These are phyloP conservation scores for Callitettix versicolor DNA, from an alignment of 1,140 invertebrate species.

Conservation along the genomic window DNA sequence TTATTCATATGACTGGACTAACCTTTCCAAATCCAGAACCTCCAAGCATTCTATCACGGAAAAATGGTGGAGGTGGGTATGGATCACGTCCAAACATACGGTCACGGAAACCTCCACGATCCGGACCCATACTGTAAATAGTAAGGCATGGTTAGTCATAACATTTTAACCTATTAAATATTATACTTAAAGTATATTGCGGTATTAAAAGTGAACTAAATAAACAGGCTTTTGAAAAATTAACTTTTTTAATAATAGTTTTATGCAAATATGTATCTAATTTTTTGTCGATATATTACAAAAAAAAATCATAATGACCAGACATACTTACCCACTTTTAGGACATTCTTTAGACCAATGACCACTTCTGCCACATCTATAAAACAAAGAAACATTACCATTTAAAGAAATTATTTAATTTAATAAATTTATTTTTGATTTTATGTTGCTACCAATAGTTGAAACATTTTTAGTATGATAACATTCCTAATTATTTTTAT, in stretches of 20 bases:
- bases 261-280: no score
- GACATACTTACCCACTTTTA: conserved; percentile 34
- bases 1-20: neutral
- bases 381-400: no score
- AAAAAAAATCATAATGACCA: no score
- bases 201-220: no score
- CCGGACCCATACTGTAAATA: conserved; percentile 32
- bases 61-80: conserved; percentile 67
- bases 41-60: conserved; percentile 75
- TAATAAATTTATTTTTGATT: neutral
- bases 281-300: no score
- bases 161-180: no score
- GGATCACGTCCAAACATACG: conserved; percentile 72
- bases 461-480: neutral
- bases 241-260: no score
- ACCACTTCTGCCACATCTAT: conserved; percentile 75
- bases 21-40: conserved; percentile 14
- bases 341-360: conserved; percentile 94
- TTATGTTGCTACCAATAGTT: neutral
- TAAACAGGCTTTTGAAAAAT: no score
- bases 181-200: no score
- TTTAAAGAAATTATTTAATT: no score
- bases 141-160: no score
- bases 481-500: neutral
- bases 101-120: conserved; percentile 56